Evolutionary conservation across 2,113 vertebrate genomes (phyloP), one percentile per base, ranked within the genome.

Genomic region (Eptesicus fuscus): DNA sequence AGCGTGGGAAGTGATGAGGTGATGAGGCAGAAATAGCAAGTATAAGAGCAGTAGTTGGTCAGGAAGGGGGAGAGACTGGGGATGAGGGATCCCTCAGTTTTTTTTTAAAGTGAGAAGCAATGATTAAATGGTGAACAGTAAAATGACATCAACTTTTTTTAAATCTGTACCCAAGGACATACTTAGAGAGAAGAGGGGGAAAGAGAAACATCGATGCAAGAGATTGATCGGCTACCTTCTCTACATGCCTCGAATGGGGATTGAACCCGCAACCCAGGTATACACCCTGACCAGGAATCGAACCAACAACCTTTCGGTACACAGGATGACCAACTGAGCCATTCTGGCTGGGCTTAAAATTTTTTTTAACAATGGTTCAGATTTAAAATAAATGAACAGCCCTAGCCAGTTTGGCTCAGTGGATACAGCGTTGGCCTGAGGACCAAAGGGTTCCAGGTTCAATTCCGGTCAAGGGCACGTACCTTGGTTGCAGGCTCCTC

Each of bases 301-400:
- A 63, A 63, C 61, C 61, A 30, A 30, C 63, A 65, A 65, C 30
- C 30, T 65, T 65, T n/a, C 6, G 2, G 30, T 17, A 32, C 63
- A 65, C 63, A 65, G 63, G 30, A 65, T 32, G 14, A 17, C 63
- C 30, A 65, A 65, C 13, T 65, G 63, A 65, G 30, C 63, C 30
- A 65, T 16, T 65, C 13, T 32, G 30, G 63, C 30, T 16, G 30
- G 30, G 30, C 28, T 65, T 61, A 35, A 65, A 69, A 84, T 80
- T 1, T 69, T 1, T 69, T 71, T 93, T 76, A 86, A 85, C 44
- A 78, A 92, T 91, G 51, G 23, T 78, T 88, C 73, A 32, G 22
- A 56, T 69, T 71, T 86, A 91, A 86, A 93, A 83, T 74, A 88
- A 86, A 65, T 65, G 17, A 56, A 96, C 93, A 79, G 23, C 23